Conservation (phyloP, 2,797 vertebrate genomes). For the Danionella dracula region DNA sequence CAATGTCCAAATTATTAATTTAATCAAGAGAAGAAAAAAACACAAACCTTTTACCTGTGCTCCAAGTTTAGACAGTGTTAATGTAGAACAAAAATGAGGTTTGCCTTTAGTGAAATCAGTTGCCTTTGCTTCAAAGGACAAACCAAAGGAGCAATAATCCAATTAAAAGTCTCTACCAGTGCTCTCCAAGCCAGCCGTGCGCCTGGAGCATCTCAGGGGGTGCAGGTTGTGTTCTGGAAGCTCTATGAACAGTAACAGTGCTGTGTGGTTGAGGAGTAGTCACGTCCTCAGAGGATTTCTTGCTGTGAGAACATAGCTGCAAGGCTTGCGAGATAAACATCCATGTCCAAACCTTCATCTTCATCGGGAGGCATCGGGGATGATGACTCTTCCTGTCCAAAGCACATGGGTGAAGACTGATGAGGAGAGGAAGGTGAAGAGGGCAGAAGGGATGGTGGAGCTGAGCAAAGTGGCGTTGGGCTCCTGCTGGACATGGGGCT, state of each 20-base stretch:
- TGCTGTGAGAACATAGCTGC: conserved; percentile 85
- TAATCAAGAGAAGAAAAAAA: too few relatives aligned
- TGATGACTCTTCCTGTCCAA: conserved; percentile 43
- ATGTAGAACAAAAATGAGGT: conserved; percentile 48
- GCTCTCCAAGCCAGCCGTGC: conserved; percentile 72
- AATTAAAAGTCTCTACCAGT: conserved; percentile 59
- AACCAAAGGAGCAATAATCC: too few relatives aligned
- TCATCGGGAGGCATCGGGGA: conserved; percentile 48
- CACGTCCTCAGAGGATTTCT: conserved; percentile 75
- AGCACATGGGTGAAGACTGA: conserved; percentile 21
- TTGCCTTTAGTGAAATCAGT: conserved; percentile 48
- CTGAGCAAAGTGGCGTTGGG: conserved; percentile 49
- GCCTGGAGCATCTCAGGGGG: conserved; percentile 73
- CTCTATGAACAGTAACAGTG: conserved; percentile 70
- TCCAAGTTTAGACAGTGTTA: conserved; percentile 32
- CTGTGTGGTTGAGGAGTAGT: conserved; percentile 73
- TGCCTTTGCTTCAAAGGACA: conserved; percentile 26
- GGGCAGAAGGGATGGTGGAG: conserved; percentile 60
- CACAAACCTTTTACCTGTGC: too few relatives aligned
- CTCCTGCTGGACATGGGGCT: conserved; percentile 56
- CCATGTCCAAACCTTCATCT: conserved; percentile 82
- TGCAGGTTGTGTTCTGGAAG: conserved; percentile 58
- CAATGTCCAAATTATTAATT: too few relatives aligned
- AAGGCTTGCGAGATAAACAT: conserved; percentile 93
- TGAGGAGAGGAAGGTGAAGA: conserved; percentile 63